These are phyloP conservation scores for Macaria liturata DNA, from an alignment of 2,888 invertebrate genomes.

Conservation along the genomic window DNA sequence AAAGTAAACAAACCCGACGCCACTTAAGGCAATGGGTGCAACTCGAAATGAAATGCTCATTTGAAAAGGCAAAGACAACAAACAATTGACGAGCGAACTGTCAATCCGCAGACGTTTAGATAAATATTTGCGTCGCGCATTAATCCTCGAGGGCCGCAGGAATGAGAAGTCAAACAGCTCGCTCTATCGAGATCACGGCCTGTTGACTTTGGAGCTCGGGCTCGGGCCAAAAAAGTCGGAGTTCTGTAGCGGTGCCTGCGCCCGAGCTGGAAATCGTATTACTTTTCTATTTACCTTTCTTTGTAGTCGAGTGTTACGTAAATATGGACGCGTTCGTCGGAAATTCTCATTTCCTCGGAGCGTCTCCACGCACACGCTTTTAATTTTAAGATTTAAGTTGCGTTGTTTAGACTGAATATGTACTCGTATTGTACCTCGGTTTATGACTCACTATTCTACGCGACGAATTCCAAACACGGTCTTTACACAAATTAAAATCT, in stretches of 20 bases:
- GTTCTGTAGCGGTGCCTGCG: conserved; percentile 59
- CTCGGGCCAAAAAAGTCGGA: conserved; percentile 56
- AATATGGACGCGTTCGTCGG: conserved; percentile 76
- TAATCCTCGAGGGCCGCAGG: conserved; percentile 74
- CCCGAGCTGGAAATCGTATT: conserved; percentile 74
- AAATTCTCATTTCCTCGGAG: conserved; percentile 77
- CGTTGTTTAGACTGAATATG: conserved; percentile 12
- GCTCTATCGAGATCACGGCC: conserved; percentile 73
- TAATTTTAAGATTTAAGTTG: conserved; percentile 40
- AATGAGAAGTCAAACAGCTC: conserved; percentile 50
- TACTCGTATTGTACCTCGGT: background rate
- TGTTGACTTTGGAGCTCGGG: conserved; percentile 68
- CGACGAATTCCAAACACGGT: conserved; percentile 2
- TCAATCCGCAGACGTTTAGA: conserved; percentile 81
- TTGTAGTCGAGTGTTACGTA: conserved; percentile 82
- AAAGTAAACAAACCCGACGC: conserved; percentile 66
- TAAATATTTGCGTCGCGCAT: conserved; percentile 82
- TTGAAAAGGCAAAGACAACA: conserved; percentile 81
- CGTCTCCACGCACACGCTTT: conserved; percentile 48
- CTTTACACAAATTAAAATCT: conserved; percentile 5
- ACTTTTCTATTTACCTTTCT: conserved; percentile 80
- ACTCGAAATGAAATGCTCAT: conserved; percentile 79
- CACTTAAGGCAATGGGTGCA: conserved; percentile 78
- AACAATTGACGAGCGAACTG: conserved; percentile 82
- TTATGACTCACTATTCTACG: conserved; percentile 6